Base-by-base conservation (phyloP, 2,797 vertebrate species). In the Florisuga fusca region DNA sequence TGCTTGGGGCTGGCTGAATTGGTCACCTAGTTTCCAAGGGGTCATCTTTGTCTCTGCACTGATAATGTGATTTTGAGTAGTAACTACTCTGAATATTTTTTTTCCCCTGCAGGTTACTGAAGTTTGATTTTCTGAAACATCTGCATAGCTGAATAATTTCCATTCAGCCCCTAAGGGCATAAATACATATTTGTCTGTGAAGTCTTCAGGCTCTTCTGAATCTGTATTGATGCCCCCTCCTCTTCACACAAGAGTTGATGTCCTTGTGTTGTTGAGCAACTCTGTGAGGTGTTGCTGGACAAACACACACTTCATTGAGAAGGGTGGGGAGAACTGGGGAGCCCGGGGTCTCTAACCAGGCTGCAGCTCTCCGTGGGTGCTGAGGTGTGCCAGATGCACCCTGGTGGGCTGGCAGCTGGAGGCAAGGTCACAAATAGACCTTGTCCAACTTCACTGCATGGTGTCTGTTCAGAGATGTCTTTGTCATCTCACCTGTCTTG, bases 401-500 rank as follows among this genome's bases (percentile, higher is more conserved):
- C 16, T 1, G 3, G 8, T 0, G 7, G 36, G 36, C 48, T 2
- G 5, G 45, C 15, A 27, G n/a, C 53, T 72, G 58, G 46, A 66
- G 15, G 31, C 26, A 53, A 6, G 29, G 26, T 36, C 1, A 2
- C 15, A 14, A 0, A 1, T 10, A 36, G 38, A 82, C 33, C 26
- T 41, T 63, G 45, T 50, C 31, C 20, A 41, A 22, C 26, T 68
- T 82, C 1, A 6, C 34, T 71, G 26, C 20, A 5, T 0, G 1
- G 5, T 55, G 6, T 53, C 50, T 77, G 48, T 26, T 58, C 1
- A 1, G 23, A 4, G 27, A 20, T 0, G 0, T 26, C 67, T 78
- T 57, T 63, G 16, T 58, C 36, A 63, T 59, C 57, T 69, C 6
- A 25, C 18, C 10, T 0, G 0, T 62, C 45, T 14, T 59, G 38